A percentile compares a stretch with the other conserved stretches of the same genome.
Conservation (phyloP, 30 jellyfish, hydroid and myxozoan genomes). For the Sanderia malayensis region DNA sequence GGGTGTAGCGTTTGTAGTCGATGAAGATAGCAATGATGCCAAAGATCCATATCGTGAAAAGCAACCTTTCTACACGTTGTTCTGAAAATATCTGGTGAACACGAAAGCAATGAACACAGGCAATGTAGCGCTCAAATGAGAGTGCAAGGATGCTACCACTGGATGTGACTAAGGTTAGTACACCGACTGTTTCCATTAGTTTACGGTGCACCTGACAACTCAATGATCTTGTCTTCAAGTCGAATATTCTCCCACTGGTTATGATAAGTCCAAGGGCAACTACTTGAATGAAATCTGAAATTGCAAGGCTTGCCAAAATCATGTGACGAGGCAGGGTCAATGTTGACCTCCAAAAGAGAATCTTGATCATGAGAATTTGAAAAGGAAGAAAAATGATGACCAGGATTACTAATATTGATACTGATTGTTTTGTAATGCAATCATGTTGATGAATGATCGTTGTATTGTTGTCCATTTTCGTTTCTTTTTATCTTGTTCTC, state of each 20-base stretch:
- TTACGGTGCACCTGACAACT: background rate
- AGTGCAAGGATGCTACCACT: slow-evolving; percentile 3
- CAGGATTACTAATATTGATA: background rate
- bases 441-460: background rate
- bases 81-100: background rate
- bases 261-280: background rate
- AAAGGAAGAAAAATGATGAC: background rate
- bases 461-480: background rate
- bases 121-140: slow-evolving; percentile 5
- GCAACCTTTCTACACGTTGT: background rate
- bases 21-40: background rate
- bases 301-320: background rate
- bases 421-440: background rate
- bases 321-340: background rate
- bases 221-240: background rate
- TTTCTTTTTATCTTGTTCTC: too few relatives aligned
- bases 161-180: background rate
- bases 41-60: background rate
- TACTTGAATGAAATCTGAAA: background rate
- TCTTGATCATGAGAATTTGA: background rate
- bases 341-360: background rate
- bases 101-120: slow-evolving; percentile 3
- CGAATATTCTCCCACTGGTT: background rate
- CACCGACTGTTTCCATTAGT: background rate
- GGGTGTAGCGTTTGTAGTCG: background rate